Conservation (phyloP, 2,113 vertebrate genomes). For the Etia nguti region DNA sequence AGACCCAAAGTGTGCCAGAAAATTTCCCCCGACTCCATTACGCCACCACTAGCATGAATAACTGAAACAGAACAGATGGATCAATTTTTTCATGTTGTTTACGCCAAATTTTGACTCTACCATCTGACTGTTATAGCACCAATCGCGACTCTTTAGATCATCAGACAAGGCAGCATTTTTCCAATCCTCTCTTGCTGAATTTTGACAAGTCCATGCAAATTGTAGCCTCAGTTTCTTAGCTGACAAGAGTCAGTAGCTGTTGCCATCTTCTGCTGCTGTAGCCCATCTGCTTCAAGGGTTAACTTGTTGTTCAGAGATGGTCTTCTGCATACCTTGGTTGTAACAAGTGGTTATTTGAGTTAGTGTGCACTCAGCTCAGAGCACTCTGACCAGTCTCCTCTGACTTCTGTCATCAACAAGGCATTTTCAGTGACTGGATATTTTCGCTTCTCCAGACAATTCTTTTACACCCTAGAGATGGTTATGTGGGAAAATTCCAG, state of each 20-base stretch:
- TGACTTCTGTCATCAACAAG: background rate
- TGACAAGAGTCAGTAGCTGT: background rate
- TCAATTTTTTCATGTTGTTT: accelerated
- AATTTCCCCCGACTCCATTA: background rate
- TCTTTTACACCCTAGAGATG: background rate
- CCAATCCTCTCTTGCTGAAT: background rate
- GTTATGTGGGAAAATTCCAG: background rate
- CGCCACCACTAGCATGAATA: background rate
- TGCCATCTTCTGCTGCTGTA: background rate
- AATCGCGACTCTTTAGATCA: background rate
- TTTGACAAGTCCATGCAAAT: background rate
- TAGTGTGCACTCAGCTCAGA: background rate
- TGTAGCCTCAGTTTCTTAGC: background rate
- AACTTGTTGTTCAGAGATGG: background rate
- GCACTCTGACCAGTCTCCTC: background rate
- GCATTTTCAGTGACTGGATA: background rate
- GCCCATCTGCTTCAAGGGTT: background rate
- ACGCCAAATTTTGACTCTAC: background rate
- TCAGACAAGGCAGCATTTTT: background rate
- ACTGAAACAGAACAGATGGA: background rate
- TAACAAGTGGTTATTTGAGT: background rate
- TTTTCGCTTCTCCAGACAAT: background rate
- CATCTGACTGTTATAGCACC: background rate
- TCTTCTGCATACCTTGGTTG: background rate
- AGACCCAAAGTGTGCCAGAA: background rate